phyloP scores from a whole-genome alignment of 1,140 invertebrate genomes.

The Procambarus virginalis region DNA sequence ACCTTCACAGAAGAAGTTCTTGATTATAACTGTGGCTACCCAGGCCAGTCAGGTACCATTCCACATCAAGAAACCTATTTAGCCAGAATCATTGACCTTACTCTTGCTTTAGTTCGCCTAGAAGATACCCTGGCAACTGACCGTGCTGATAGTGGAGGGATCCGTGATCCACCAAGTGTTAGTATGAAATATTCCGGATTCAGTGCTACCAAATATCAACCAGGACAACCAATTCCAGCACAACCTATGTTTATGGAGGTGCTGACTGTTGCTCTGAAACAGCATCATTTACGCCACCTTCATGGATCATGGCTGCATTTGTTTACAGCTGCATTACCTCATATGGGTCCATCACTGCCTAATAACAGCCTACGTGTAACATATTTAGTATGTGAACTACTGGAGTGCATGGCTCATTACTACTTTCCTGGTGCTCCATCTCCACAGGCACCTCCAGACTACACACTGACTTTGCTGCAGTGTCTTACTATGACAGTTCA shows the following conservation, averaged over 20 bases:
- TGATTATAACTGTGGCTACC: conserved; percentile 83
- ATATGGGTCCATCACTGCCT: conserved; percentile 83
- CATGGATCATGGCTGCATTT: conserved; percentile 88
- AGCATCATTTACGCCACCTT: conserved; percentile 78
- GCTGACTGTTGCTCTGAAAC: conserved; percentile 81
- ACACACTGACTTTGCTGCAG: conserved; percentile 74
- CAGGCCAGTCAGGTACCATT: conserved; percentile 42
- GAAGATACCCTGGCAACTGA: conserved; percentile 77
- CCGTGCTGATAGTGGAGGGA: conserved; percentile 59
- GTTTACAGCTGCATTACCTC: conserved; percentile 85
- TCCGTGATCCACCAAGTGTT: conserved; percentile 76
- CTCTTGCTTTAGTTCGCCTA: conserved; percentile 85
- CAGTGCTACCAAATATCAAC: conserved; percentile 75
- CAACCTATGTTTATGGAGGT: conserved; percentile 91
- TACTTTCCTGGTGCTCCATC: conserved; percentile 71
- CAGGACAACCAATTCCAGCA: conserved; percentile 82
- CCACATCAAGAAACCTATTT: conserved; percentile 81
- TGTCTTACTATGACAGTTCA: conserved; percentile 80
- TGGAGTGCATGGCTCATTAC: conserved; percentile 80
- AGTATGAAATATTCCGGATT: conserved; percentile 74
- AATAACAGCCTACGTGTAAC: conserved; percentile 74
- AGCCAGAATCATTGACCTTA: conserved; percentile 83
- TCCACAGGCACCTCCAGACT: conserved; percentile 62
- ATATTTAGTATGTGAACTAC: conserved; percentile 71
- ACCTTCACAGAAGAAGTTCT: conserved; percentile 90